Evolutionary conservation across 1,140 invertebrate species (phyloP).

Genomic region (Orchestia grillus): DNA sequence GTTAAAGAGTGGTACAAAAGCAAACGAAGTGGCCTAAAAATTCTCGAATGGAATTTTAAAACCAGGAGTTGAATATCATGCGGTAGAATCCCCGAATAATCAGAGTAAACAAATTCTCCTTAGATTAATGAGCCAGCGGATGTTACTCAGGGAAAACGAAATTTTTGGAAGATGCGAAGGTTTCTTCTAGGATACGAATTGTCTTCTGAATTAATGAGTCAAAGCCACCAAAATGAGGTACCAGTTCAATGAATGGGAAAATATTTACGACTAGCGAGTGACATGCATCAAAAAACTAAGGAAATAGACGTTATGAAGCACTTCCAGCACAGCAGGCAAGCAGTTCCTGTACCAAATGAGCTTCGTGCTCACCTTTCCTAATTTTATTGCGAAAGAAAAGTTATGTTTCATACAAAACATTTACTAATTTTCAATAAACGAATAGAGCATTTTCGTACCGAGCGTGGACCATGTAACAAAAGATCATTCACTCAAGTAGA

Average conservation of each 20-base stretch:
- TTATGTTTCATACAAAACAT: neutral
- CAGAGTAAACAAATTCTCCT: neutral
- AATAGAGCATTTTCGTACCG: neutral
- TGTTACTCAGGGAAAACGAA: neutral
- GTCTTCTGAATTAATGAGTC: neutral
- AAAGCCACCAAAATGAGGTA: neutral
- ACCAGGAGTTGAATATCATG: neutral
- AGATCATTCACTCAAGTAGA: neutral
- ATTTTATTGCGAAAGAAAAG: neutral
- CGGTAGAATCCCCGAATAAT: neutral
- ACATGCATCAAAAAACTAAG: neutral
- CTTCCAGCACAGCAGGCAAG: neutral
- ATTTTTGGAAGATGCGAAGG: neutral
- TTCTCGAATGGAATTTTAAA: neutral
- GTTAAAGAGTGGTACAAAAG: neutral
- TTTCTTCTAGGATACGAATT: neutral
- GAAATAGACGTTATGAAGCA: neutral
- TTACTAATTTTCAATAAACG: neutral
- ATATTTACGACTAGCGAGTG: neutral
- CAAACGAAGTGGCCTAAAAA: neutral
- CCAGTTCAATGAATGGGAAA: neutral
- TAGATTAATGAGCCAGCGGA: neutral
- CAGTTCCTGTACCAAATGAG: neutral
- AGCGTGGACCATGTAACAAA: neutral
- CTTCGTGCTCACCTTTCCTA: neutral